phyloP scores from a whole-genome alignment of 2,797 vertebrate species.

The Discoglossus pictus region DNA sequence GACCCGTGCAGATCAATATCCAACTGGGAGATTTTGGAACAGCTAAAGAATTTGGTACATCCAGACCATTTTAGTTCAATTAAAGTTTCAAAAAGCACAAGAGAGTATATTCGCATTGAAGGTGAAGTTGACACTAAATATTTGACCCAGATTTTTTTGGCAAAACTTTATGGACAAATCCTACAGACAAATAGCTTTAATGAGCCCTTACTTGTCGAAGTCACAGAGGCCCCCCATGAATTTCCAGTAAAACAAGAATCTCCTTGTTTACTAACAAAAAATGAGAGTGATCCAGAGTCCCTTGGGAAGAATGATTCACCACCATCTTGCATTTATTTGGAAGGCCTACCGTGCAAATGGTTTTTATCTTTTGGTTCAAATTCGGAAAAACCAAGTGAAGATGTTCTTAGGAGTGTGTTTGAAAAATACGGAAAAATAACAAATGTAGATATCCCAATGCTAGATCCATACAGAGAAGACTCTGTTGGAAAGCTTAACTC shows the following conservation, averaged over 20 bases:
- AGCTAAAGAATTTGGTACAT: slow-evolving; percentile 65
- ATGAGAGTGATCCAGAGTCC: slow-evolving; percentile 29
- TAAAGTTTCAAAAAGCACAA: slow-evolving; percentile 63
- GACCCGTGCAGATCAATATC: slow-evolving; percentile 58
- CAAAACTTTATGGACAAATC: slow-evolving; percentile 64
- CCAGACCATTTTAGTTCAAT: slow-evolving; percentile 67
- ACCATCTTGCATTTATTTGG: slow-evolving; percentile 62
- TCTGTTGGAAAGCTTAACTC: slow-evolving; percentile 54
- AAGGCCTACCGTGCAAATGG: slow-evolving; percentile 71
- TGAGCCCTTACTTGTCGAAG: slow-evolving; percentile 61
- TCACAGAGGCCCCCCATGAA: slow-evolving; percentile 52
- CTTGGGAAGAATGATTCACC: slow-evolving; percentile 43
- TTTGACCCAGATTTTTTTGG: slow-evolving; percentile 60
- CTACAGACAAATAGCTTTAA: slow-evolving; percentile 63
- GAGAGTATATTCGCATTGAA: slow-evolving; percentile 65
- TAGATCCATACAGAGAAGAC: slow-evolving; percentile 68
- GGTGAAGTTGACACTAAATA: slow-evolving; percentile 65
- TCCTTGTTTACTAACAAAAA: slow-evolving; percentile 34
- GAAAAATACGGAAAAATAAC: slow-evolving; percentile 67
- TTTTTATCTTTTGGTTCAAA: slow-evolving; percentile 62
- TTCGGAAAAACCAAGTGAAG: slow-evolving; percentile 64
- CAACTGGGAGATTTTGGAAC: slow-evolving; percentile 69
- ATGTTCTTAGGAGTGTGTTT: slow-evolving; percentile 64
- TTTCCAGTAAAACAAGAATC: slow-evolving; percentile 55
- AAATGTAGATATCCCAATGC: slow-evolving; percentile 69